Base-by-base conservation (phyloP, 35 echinoderm and acorn worm genomes). In the Ophioderma brevispina region DNA sequence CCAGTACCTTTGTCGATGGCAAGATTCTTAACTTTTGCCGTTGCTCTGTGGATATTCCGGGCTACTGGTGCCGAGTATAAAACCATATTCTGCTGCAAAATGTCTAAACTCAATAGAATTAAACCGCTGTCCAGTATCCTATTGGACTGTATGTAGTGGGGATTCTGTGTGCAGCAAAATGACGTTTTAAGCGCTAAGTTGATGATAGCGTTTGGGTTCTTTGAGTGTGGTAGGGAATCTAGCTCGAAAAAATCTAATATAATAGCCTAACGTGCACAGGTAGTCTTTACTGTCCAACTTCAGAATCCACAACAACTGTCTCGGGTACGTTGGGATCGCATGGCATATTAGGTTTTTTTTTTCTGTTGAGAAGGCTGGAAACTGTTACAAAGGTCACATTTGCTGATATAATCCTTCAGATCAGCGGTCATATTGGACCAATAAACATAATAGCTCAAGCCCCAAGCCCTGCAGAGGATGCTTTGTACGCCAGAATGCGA, bases 341-440 rank as follows among this genome's bases (percentile, higher is more conserved):
- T 91, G 89, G 32, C 36, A 80, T 31, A 85, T 78, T 13, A 92
- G 31, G 3, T 89, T 89, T 82, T 98, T n/a, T n/a, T 89, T 63
- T 91, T 91, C 5, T 35, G 50, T 8, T 86, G 85, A 50, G 81
- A 35, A 34, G 87, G 34, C 38, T 75, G 78, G 25, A 32, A 89
- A 35, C 41, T 75, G 31, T 86, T 55, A n/a, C 89, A 92, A 0
- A 82, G 75, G 25, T 50, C 52, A 63, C 89, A 92, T 37, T 63
- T 39, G 35, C 28, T 41, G 0, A 90, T 35, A 38, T 84, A 64
- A 36, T 98, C n/a, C 37, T 49, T 34, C 36, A 94, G 25, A 40
- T 97, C 85, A 36, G 37, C 88, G 50, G 43, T 82, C 85, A 98
- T 94, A 18, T 78, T 28, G 13, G 85, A 86, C 92, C 96, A 98